A percentile compares a stretch with the other conserved stretches of the same genome.
phyloP scores from a whole-genome alignment of 2,113 vertebrate species.

The Syrmaticus mikado region DNA sequence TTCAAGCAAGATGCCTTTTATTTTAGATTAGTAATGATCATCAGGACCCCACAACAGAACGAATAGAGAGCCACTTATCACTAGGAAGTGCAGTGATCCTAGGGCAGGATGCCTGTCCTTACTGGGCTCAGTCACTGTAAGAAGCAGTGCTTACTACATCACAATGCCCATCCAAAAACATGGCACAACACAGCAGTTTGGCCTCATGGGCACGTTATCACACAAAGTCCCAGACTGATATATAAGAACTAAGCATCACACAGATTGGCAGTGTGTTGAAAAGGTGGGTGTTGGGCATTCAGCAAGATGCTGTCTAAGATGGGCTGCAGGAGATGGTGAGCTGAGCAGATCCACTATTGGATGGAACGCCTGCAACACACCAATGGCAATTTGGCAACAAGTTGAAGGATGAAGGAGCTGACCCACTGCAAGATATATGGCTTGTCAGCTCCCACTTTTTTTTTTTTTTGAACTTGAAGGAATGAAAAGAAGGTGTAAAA shows the following conservation, averaged over 20 bases:
- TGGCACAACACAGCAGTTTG: not conserved
- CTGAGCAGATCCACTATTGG: not conserved
- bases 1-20: not conserved
- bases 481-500: not conserved
- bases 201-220: not conserved
- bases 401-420: not conserved
- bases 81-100: not conserved
- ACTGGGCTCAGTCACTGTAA: not conserved
- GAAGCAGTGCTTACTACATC: not conserved
- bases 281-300: not conserved
- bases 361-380: not conserved
- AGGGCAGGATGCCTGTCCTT: not conserved
- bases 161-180: not conserved
- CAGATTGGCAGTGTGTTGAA: not conserved
- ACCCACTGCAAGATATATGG: fast-evolving
- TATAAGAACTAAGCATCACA: not conserved
- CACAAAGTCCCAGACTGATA: not conserved
- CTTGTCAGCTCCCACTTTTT: not conserved
- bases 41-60: not conserved
- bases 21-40: not conserved
- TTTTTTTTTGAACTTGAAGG: not conserved
- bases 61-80: not conserved
- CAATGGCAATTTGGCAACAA: not conserved
- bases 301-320: not conserved
- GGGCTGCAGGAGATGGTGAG: not conserved